Conservation (phyloP, 2,888 invertebrate genomes). For the Diabrotica balteata region DNA sequence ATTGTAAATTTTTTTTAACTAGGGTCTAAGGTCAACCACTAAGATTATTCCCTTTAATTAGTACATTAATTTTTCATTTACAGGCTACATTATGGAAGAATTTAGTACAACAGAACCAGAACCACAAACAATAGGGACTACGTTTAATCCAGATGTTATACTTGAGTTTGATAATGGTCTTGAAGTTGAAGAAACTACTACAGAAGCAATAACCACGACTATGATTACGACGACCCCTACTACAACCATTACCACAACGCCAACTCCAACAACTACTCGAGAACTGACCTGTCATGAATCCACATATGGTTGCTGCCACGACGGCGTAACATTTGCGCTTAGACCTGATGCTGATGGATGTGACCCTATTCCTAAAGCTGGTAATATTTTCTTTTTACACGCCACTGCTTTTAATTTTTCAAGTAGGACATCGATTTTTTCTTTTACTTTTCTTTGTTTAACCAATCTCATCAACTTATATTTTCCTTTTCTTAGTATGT, state of each 20-base stretch:
- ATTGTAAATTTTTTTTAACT: too few species aligned
- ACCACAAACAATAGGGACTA: conserved; percentile 16
- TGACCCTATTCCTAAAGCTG: conserved; percentile 30
- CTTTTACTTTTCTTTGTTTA: too few species aligned
- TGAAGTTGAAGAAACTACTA: too few species aligned
- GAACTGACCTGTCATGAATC: conserved; percentile 23
- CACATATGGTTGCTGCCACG: conserved; percentile 31
- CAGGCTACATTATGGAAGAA: neutral
- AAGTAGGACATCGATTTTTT: too few species aligned
- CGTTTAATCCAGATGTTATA: neutral
- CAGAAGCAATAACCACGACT: conserved; percentile 13
- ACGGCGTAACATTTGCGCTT: conserved; percentile 26
- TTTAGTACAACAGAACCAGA: conserved; percentile 20
- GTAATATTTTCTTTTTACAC: conserved; percentile 4
- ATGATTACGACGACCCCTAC: conserved; percentile 19
- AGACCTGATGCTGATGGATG: conserved; percentile 27
- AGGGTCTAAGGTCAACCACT: too few species aligned
- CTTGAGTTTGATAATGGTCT: neutral
- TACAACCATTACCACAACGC: conserved; percentile 13
- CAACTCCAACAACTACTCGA: conserved; percentile 20
- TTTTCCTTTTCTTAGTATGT: too few species aligned
- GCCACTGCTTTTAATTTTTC: too few species aligned
- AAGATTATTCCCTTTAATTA: too few species aligned
- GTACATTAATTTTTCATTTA: too few species aligned
- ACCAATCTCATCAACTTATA: too few species aligned